These are phyloP conservation scores for Zaprionus capensis DNA, from an alignment of 1,140 invertebrate genomes.

Conservation along the genomic window DNA sequence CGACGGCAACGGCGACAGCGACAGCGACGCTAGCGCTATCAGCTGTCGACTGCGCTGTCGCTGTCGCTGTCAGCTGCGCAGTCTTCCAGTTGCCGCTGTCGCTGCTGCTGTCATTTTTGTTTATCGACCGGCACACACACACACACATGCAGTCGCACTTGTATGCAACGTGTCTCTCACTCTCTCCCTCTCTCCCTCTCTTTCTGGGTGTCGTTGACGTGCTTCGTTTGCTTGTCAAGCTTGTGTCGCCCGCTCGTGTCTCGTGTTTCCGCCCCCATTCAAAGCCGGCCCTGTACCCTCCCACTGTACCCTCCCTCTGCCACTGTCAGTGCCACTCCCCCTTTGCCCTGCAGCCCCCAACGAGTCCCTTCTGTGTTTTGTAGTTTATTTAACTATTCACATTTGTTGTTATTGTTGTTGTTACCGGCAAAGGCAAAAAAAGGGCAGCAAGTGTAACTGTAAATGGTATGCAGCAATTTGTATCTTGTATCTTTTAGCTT, in stretches of 20 bases:
- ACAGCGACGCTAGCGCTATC: constrained; percentile 50
- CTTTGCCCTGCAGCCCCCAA: too few species aligned
- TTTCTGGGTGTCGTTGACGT: constrained; percentile 42
- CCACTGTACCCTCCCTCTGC: not conserved
- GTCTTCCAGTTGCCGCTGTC: constrained; percentile 20
- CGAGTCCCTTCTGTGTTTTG: not conserved
- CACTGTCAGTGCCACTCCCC: not conserved
- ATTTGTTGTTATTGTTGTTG: constrained; percentile 35
- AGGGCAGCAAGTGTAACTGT: constrained; percentile 10
- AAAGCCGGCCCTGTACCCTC: not conserved
- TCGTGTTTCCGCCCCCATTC: constrained; percentile 25
- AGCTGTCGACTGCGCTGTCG: constrained; percentile 49
- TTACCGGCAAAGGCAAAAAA: constrained; percentile 30
- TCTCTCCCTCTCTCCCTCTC: not conserved
- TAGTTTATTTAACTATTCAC: constrained; percentile 45
- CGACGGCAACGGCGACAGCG: constrained; percentile 31
- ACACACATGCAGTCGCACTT: constrained; percentile 3
- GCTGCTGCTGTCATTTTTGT: constrained; percentile 49
- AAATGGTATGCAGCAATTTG: not conserved
- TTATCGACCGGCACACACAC: constrained; percentile 60
- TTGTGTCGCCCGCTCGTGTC: constrained; percentile 8
- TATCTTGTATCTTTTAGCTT: constrained; percentile 13
- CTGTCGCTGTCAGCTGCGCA: constrained; percentile 41
- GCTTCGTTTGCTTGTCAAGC: constrained; percentile 34
- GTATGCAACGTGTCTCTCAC: constrained; percentile 19